A percentile compares a stretch with the other conserved stretches of the same genome.
phyloP scores from a whole-genome alignment of 2,113 vertebrate species.

The Rhombomys opimus region DNA sequence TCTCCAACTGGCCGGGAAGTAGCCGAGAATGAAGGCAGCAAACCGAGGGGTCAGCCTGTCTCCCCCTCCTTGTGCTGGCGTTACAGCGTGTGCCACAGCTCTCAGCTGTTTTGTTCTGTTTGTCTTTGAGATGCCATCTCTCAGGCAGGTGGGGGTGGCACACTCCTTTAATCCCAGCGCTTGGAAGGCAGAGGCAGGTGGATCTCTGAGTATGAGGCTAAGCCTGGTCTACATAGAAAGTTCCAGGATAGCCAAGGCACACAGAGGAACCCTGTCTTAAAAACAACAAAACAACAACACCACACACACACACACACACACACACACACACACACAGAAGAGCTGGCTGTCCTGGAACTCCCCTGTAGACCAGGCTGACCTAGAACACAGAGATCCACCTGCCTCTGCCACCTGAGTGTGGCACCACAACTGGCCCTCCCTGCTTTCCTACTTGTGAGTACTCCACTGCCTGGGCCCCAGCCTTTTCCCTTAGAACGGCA shows the following conservation, averaged over 20 bases:
- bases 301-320: too few relatives aligned
- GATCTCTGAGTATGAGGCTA: background rate
- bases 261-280: background rate
- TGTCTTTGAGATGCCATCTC: background rate
- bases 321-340: too few relatives aligned
- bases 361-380: background rate
- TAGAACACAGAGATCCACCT: background rate
- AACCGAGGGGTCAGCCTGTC: background rate
- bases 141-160: background rate
- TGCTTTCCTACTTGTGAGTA: background rate
- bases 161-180: background rate
- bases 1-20: background rate
- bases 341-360: background rate
- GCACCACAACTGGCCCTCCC: background rate
- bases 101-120: background rate
- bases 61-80: background rate
- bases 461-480: background rate
- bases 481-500: background rate
- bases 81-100: background rate
- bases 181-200: background rate
- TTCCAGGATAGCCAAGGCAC: background rate
- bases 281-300: background rate
- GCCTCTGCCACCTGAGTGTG: background rate
- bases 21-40: background rate
- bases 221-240: background rate